A percentile compares a stretch with the other conserved stretches of the same genome.
Evolutionary conservation across 2,888 invertebrate genomes (phyloP).

Genomic region (Eubasilissa splendida): DNA sequence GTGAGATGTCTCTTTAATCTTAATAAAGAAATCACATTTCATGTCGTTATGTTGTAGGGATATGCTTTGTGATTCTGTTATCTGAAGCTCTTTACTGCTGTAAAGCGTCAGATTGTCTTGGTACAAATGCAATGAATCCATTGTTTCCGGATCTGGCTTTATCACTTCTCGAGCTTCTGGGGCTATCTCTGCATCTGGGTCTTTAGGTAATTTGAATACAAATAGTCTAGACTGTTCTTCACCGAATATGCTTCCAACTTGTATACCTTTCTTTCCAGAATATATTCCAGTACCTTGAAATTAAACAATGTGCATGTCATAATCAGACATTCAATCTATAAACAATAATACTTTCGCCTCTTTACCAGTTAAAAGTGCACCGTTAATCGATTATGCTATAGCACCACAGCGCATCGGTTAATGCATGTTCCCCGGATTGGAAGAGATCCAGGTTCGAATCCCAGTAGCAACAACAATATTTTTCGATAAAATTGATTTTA

Average conservation of each 20-base stretch:
- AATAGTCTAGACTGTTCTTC: slow-evolving; percentile 65
- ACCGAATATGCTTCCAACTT: slow-evolving; percentile 69
- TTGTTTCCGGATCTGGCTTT: slow-evolving; percentile 40
- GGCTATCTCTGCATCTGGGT: slow-evolving; percentile 59
- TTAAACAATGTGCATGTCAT: too few relatives aligned
- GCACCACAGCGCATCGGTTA: too few relatives aligned
- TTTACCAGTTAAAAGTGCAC: too few relatives aligned
- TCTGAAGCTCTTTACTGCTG: slow-evolving; percentile 61
- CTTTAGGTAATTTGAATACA: slow-evolving; percentile 69
- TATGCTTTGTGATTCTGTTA: slow-evolving; percentile 63
- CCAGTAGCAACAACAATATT: too few relatives aligned
- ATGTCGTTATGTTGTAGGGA: slow-evolving; percentile 65
- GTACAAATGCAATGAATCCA: slow-evolving; percentile 66
- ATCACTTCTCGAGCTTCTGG: slow-evolving; percentile 51
- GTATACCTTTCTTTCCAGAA: slow-evolving; percentile 71
- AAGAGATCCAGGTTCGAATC: too few relatives aligned
- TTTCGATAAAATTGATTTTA: too few relatives aligned
- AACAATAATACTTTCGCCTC: too few relatives aligned
- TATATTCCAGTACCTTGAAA: slow-evolving; percentile 82
- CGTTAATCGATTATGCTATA: too few relatives aligned
- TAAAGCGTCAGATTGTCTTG: slow-evolving; percentile 66
- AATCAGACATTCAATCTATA: too few relatives aligned
- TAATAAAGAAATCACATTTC: slow-evolving; percentile 65
- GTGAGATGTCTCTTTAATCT: slow-evolving; percentile 53
- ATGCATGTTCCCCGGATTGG: too few relatives aligned